Conservation (phyloP, 2,797 vertebrate species). For the Anguilla megastoma region DNA sequence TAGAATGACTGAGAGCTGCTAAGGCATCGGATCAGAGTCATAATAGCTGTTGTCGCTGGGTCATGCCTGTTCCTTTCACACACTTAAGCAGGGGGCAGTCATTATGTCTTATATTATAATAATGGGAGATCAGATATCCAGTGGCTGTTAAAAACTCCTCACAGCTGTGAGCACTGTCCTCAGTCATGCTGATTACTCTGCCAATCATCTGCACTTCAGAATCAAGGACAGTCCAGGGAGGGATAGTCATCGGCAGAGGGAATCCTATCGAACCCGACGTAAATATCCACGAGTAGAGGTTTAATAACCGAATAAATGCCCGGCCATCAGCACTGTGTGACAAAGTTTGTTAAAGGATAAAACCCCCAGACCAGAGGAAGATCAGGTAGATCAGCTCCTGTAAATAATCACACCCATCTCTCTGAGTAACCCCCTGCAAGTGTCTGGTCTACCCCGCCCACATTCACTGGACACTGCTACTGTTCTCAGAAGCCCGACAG, state of each 20-base stretch:
- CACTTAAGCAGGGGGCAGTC: background rate
- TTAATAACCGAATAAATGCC: background rate
- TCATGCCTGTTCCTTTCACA: background rate
- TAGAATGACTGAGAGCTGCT: background rate
- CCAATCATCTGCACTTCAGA: background rate
- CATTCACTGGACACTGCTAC: background rate
- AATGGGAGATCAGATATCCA: background rate
- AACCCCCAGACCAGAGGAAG: background rate
- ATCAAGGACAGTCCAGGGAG: background rate
- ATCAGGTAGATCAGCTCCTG: background rate
- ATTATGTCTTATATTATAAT: background rate
- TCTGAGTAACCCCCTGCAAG: background rate
- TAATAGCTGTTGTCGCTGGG: background rate
- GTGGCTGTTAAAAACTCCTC: background rate
- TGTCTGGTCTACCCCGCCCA: background rate
- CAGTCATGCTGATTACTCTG: background rate
- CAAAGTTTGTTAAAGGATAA: background rate
- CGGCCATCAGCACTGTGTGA: background rate
- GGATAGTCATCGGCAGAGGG: background rate
- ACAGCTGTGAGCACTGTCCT: background rate
- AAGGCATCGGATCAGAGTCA: background rate
- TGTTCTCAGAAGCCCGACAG: background rate
- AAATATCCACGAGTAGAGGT: background rate
- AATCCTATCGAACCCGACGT: background rate
- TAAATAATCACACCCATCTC: background rate